Conservation (phyloP, 2,797 vertebrate genomes). For the Crocidura indochinensis region DNA sequence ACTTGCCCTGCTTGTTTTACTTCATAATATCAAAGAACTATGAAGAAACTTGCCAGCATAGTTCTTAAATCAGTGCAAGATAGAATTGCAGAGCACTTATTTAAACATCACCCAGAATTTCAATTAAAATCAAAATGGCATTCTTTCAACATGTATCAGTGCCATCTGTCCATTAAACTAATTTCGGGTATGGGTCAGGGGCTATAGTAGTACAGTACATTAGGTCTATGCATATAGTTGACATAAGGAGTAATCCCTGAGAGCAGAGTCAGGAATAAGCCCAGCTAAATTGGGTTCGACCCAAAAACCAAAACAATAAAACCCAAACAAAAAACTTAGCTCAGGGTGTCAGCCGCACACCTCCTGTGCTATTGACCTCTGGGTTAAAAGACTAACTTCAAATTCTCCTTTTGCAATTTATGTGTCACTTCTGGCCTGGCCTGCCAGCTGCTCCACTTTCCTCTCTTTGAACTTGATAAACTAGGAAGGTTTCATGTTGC, state of each 20-base stretch:
- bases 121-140: no score
- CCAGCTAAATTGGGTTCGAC: no score
- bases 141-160: no score
- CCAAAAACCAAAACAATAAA: no score
- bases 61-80: background rate
- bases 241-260: no score
- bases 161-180: no score
- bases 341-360: background rate
- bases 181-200: no score
- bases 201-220: no score
- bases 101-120: conserved; percentile 19
- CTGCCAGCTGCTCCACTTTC: background rate
- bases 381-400: background rate
- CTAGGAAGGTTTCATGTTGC: background rate
- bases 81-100: background rate
- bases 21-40: background rate
- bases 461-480: background rate
- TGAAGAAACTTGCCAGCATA: background rate
- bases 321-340: no score
- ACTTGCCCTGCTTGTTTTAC: background rate
- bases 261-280: no score
- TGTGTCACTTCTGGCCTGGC: background rate
- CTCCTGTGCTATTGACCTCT: background rate
- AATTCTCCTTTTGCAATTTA: background rate
- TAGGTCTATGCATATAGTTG: no score